Percentiles rank a stretch among this genome's conserved stretches.
phyloP scores from a whole-genome alignment of 1,140 invertebrate genomes.

The Brachionus paranguensis region DNA sequence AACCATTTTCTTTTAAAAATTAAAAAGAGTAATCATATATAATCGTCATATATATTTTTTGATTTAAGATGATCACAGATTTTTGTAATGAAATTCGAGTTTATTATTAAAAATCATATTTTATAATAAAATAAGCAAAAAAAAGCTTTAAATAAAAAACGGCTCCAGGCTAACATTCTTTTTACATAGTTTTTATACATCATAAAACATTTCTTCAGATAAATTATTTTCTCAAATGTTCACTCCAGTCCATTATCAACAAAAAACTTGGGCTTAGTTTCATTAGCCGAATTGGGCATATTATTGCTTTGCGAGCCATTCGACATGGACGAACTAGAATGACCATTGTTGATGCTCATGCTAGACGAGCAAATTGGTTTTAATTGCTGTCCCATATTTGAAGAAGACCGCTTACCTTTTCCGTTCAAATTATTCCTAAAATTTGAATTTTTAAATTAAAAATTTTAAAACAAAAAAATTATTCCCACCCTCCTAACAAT shows the following conservation, averaged over 20 bases:
- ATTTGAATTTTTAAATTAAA: neutral
- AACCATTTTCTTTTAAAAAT: too few relatives aligned
- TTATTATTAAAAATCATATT: neutral
- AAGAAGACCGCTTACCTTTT: neutral
- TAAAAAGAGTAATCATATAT: too few relatives aligned
- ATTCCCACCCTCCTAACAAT: neutral
- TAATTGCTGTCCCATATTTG: neutral
- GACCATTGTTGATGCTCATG: neutral
- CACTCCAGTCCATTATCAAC: neutral
- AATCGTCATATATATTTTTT: too few relatives aligned
- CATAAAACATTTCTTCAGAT: neutral
- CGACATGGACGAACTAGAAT: constrained; percentile 17
- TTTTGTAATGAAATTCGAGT: neutral
- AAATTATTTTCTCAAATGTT: neutral
- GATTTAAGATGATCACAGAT: too few relatives aligned
- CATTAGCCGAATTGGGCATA: neutral
- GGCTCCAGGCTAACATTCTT: neutral
- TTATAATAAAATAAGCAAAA: neutral
- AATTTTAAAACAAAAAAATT: neutral
- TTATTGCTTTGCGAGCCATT: constrained; percentile 7
- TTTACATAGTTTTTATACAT: neutral
- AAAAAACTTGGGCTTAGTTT: constrained; percentile 15
- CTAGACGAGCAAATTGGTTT: constrained; percentile 13
- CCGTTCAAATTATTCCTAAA: neutral
- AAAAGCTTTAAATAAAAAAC: neutral